Evolutionary conservation across 2,113 vertebrate species (phyloP), one percentile per base, ranked within the genome.

Genomic region (Anguilla rostrata): DNA sequence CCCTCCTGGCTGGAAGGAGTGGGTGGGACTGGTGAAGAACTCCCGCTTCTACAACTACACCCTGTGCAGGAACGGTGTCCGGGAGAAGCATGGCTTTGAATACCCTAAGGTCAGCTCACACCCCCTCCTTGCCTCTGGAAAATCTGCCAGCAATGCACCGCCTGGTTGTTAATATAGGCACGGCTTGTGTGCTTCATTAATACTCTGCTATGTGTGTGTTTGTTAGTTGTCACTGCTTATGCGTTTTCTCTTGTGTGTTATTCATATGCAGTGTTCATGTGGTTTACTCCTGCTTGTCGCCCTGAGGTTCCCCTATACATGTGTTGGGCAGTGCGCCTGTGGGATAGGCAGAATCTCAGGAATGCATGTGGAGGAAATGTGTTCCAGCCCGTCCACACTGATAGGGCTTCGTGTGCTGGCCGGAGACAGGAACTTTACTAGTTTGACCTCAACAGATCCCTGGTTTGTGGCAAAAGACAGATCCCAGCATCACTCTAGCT

Each of bases 1-100:
- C 89, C 96, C 96, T 0, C 97, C 90, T 7, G 98, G 98, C 39
- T 99, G 98, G 98, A 98, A 96, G 89, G 97, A 99, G 91, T 99
- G 98, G 98, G 96, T 99, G 81, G 97, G 97, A 9, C 94, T 97
- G 29, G 94, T 97, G 29, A 97, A 97, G 88, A 97, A 97, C 87
- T 97, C 96, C 14, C 95, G 96, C 20, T 97, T 97, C 92, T 99
- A 99, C 92, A 99, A 99, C 95, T 99, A 99, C 91, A 99, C 97
- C 0, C 95, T 97, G 20, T 96, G 96, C 82, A 94, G 96, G 87
- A 97, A 97, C 49, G 96, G 96, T 82, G 90, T 99, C 98, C 91
- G 97, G 86, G 97, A 99, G 92, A 99, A 98, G 83, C 98, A 98
- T 2, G 97, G 98, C 87, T 98, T 89, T 0, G 95, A 97, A 89